A percentile compares a stretch with the other conserved stretches of the same genome.
These are phyloP conservation scores for Arge pagana DNA, from an alignment of 2,888 invertebrate genomes.

Conservation along the genomic window DNA sequence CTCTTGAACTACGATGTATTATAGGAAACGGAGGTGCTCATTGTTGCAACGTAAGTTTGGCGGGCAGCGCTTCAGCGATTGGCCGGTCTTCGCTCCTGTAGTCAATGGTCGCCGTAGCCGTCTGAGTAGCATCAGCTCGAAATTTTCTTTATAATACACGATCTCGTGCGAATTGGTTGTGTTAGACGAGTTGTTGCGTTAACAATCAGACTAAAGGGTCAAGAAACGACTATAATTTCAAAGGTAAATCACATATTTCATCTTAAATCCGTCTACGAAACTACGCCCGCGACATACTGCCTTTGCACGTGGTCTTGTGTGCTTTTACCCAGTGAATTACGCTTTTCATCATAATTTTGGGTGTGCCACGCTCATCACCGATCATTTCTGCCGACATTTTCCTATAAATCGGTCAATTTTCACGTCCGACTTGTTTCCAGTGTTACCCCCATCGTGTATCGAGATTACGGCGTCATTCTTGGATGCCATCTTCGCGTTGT, in stretches of 20 bases:
- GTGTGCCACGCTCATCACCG: too few species aligned
- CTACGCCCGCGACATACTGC: slow-evolving; percentile 18
- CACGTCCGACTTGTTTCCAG: background rate
- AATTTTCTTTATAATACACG: slow-evolving; percentile 47
- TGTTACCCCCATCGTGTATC: slow-evolving; percentile 17
- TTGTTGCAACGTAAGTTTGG: slow-evolving; percentile 38
- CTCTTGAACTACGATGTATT: slow-evolving; percentile 2
- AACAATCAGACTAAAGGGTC: slow-evolving; percentile 2
- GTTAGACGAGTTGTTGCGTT: slow-evolving; percentile 11
- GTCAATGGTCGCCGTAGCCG: slow-evolving; percentile 45
- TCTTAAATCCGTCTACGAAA: slow-evolving; percentile 10
- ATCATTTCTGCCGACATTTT: background rate
- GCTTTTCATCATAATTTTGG: too few species aligned
- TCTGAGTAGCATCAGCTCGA: slow-evolving; percentile 49
- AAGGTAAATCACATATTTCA: slow-evolving; percentile 12
- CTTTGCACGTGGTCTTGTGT: slow-evolving; percentile 33
- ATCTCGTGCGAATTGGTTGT: slow-evolving; percentile 47
- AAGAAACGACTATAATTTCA: slow-evolving; percentile 5
- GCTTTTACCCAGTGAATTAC: too few species aligned
- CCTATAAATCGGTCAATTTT: background rate
- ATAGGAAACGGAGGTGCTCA: slow-evolving; percentile 31
- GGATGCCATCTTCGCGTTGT: slow-evolving; percentile 53
- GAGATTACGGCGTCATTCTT: slow-evolving; percentile 50
- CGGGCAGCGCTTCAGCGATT: slow-evolving; percentile 40
- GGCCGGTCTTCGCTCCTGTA: slow-evolving; percentile 42